Evolutionary conservation across 2,888 invertebrate species (phyloP).

Genomic region (Eurytoma adleriae): DNA sequence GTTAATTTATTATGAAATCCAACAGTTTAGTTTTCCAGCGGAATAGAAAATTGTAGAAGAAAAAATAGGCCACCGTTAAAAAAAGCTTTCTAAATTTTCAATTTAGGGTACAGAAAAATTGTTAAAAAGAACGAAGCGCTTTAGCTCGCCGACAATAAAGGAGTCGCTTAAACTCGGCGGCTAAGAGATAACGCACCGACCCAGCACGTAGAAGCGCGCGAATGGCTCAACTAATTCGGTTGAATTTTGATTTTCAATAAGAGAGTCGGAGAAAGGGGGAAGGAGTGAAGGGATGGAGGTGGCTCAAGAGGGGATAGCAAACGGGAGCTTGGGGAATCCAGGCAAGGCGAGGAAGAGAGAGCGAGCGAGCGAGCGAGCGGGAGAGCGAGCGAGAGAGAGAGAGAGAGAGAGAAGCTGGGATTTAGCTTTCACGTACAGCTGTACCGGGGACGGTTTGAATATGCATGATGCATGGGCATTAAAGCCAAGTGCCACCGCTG

Average conservation of each 20-base stretch:
- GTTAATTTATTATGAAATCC: too few relatives aligned
- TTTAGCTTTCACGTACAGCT: slow-evolving; percentile 74
- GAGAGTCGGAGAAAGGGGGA: slow-evolving; percentile 59
- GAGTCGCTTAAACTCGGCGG: slow-evolving; percentile 27
- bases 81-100: too few relatives aligned
- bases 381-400: slow-evolving; percentile 49
- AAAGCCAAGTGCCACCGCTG: slow-evolving; percentile 67
- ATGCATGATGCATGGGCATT: slow-evolving; percentile 76
- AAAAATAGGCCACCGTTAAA: too few relatives aligned
- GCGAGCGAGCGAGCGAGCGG: slow-evolving; percentile 33
- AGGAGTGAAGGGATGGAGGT: slow-evolving; percentile 46
- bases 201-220: slow-evolving; percentile 33
- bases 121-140: not conserved
- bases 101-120: slow-evolving; percentile 6
- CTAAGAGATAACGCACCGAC: slow-evolving; percentile 11
- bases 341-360: slow-evolving; percentile 22
- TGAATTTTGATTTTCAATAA: slow-evolving; percentile 76
- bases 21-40: too few relatives aligned
- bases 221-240: slow-evolving; percentile 67
- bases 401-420: slow-evolving; percentile 69
- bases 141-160: slow-evolving; percentile 28
- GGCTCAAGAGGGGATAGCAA: slow-evolving; percentile 50
- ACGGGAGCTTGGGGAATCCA: slow-evolving; percentile 37
- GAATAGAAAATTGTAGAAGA: too few relatives aligned
- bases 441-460: slow-evolving; percentile 73